phyloP scores from a whole-genome alignment of 2,888 invertebrate species.

The Lochmaea capreae region DNA sequence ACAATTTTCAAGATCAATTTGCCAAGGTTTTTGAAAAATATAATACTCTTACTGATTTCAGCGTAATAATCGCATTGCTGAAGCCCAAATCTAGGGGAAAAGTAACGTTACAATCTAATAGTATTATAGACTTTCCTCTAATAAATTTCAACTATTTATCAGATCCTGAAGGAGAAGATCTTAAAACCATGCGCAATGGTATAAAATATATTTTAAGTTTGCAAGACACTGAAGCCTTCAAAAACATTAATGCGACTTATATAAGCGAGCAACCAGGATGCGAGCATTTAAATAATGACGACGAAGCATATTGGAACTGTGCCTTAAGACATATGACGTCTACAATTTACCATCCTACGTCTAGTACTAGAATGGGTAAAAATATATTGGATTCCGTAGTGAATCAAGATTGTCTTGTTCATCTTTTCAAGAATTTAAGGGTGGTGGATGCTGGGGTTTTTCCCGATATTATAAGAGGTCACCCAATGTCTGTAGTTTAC shows the following conservation, averaged over 20 bases:
- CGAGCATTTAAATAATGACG: constrained; percentile 60
- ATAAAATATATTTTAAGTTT: constrained; percentile 62
- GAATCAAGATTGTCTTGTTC: constrained; percentile 67
- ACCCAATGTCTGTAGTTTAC: constrained; percentile 67
- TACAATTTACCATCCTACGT: constrained; percentile 67
- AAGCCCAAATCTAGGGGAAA: constrained; percentile 56
- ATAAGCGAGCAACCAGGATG: constrained; percentile 52
- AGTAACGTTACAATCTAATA: constrained; percentile 52
- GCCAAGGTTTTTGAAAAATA: constrained; percentile 16
- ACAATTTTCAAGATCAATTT: constrained; percentile 21
- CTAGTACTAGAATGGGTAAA: constrained; percentile 70
- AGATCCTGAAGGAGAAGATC: constrained; percentile 65
- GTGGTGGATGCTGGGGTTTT: constrained; percentile 70
- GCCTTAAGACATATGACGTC: constrained; percentile 64
- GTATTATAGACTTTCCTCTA: constrained; percentile 55
- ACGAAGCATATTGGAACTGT: constrained; percentile 66
- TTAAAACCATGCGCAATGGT: constrained; percentile 75
- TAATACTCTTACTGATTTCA: constrained; percentile 38
- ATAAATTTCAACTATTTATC: constrained; percentile 54
- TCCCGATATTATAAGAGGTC: constrained; percentile 68
- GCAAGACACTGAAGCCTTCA: constrained; percentile 70
- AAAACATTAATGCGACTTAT: constrained; percentile 69
- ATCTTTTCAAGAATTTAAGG: constrained; percentile 67
- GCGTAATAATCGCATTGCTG: constrained; percentile 46
- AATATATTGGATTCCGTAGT: constrained; percentile 68